These are phyloP conservation scores for Ormia ochracea DNA, from an alignment of 2,888 invertebrate genomes.

Conservation along the genomic window DNA sequence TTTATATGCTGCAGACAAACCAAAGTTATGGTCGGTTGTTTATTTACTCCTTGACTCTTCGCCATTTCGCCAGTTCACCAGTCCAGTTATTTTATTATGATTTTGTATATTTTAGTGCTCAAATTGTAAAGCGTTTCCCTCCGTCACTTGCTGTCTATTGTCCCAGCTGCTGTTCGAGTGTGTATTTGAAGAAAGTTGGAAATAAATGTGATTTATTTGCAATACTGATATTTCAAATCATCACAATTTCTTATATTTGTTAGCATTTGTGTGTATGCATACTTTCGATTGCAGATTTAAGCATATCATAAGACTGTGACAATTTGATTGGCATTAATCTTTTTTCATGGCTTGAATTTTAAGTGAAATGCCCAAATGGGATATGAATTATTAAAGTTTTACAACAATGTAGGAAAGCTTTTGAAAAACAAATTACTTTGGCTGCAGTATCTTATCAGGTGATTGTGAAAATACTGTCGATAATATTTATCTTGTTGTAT, in stretches of 20 bases:
- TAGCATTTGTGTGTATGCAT: neutral
- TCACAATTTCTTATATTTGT: slow-evolving; percentile 7
- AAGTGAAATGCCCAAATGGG: neutral
- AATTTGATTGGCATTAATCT: slow-evolving; percentile 30
- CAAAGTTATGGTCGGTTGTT: slow-evolving; percentile 47
- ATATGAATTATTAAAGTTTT: neutral
- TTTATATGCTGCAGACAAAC: slow-evolving; percentile 61
- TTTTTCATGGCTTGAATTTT: neutral
- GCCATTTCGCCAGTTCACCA: neutral
- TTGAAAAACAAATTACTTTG: too few relatives aligned
- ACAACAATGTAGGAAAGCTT: too few relatives aligned
- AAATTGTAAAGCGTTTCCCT: slow-evolving; percentile 27
- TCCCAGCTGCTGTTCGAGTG: slow-evolving; percentile 8
- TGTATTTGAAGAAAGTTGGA: slow-evolving; percentile 31
- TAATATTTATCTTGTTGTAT: too few relatives aligned
- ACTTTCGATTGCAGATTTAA: neutral
- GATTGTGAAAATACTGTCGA: too few relatives aligned
- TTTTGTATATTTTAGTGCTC: neutral
- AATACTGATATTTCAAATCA: slow-evolving; percentile 43
- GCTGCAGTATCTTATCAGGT: too few relatives aligned
- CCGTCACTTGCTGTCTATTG: neutral
- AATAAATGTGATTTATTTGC: slow-evolving; percentile 33
- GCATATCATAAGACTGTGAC: slow-evolving; percentile 30
- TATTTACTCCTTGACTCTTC: neutral
- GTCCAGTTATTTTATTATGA: neutral